Evolutionary conservation across 2,797 vertebrate species (phyloP).

Genomic region (Anas acuta): DNA sequence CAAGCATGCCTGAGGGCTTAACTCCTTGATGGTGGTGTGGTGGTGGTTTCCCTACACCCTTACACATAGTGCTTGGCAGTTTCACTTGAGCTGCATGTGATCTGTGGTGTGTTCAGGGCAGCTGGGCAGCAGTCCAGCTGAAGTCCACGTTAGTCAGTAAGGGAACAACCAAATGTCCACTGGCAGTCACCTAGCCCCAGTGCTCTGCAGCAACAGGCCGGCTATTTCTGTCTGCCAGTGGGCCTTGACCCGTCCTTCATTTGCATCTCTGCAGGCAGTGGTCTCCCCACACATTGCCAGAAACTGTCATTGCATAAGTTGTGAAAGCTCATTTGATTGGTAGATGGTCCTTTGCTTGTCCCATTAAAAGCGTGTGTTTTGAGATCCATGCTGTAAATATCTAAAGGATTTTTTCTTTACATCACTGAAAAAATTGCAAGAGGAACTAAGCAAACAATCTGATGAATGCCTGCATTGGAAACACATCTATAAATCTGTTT

Average conservation of each 20-base stretch:
- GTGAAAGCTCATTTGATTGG: not conserved
- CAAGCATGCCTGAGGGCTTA: not conserved
- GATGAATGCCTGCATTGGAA: not conserved
- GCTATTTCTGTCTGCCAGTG: not conserved
- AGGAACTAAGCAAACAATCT: not conserved
- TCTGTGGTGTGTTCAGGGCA: fast-evolving
- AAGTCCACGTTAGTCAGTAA: not conserved
- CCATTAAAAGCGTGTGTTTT: not conserved
- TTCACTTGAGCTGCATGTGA: fast-evolving
- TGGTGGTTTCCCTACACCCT: not conserved
- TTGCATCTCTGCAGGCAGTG: not conserved
- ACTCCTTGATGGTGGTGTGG: not conserved
- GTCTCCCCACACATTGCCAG: not conserved
- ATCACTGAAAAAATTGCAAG: not conserved
- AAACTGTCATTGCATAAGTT: not conserved
- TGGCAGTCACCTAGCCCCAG: not conserved
- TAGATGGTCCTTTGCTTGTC: not conserved
- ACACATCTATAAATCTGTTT: not conserved
- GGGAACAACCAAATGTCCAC: not conserved
- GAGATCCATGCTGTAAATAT: not conserved
- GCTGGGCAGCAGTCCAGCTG: not conserved
- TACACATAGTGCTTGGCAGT: not conserved
- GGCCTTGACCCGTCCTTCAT: not conserved
- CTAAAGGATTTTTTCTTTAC: not conserved
- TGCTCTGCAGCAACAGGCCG: not conserved